Evolutionary conservation across 2,888 invertebrate genomes (phyloP).

Genomic region (Oegoconia quadripuncta): DNA sequence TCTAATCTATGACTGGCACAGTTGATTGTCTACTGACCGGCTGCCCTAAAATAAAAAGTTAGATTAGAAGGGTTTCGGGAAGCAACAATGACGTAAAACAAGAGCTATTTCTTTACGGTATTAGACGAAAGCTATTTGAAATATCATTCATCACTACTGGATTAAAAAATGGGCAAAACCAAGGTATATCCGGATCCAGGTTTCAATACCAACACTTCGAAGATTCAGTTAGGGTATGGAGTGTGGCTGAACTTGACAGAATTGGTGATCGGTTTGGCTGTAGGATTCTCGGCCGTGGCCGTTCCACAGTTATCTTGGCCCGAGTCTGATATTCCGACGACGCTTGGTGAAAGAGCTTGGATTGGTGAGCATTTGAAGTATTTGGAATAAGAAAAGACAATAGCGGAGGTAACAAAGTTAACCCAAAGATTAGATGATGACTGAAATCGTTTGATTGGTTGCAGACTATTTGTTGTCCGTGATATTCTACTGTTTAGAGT

Average conservation of each 20-base stretch:
- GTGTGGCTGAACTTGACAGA: constrained; percentile 73
- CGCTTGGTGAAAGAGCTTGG: constrained; percentile 75
- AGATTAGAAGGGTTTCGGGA: too few species aligned
- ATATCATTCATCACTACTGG: background rate
- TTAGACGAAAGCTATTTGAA: too few species aligned
- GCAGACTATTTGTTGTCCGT: too few species aligned
- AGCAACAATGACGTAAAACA: too few species aligned
- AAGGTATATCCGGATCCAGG: constrained; percentile 34
- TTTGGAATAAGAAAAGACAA: background rate
- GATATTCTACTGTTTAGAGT: too few species aligned
- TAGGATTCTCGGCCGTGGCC: constrained; percentile 80
- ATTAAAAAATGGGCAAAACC: background rate
- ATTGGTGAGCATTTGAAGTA: constrained; percentile 66
- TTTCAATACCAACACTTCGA: constrained; percentile 43
- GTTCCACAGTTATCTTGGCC: constrained; percentile 71
- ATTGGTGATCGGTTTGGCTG: constrained; percentile 79
- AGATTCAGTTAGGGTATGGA: constrained; percentile 48
- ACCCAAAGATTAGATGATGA: too few species aligned
- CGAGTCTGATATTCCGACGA: constrained; percentile 60
- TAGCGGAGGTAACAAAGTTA: too few species aligned
- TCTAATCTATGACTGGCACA: too few species aligned
- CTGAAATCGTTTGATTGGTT: too few species aligned
- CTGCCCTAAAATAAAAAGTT: too few species aligned
- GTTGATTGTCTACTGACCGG: too few species aligned
- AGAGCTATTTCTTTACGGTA: too few species aligned